Base-by-base conservation (phyloP, 2,797 vertebrate genomes). In the Rhinoraja longicauda region DNA sequence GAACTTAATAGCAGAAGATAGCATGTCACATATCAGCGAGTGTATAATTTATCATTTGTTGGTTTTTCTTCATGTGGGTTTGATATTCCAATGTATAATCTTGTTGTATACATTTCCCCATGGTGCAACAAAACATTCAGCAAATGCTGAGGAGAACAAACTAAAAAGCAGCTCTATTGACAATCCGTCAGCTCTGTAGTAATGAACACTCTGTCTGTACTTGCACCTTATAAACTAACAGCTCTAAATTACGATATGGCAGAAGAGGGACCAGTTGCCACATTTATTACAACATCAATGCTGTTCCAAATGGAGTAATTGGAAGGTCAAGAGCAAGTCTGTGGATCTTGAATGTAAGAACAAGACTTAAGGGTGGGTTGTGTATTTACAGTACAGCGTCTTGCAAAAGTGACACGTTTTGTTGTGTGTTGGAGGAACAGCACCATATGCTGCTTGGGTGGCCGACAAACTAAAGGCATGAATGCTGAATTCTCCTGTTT, bases 1-100 rank as follows among this genome's bases (percentile, higher is more conserved):
- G 95, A 97, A 97, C 98, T 98, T 99, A 99, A 98, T 97, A 98
- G 97, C 97, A 96, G 97, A 96, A 98, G 97, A 98, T 98, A 98
- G 97, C 97, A 95, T 97, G 98, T 97, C 97, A 98, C 97, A 97
- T 97, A 98, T 96, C 96, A 96, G 97, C 96, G 95, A 96, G 97
- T 96, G 96, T 96, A 97, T 97, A 98, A 98, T 99, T 98, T 98
- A 98, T 98, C 98, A 97, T 96, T 95, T 96, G 94, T 95, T 96
- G 95, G 94, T 96, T 95, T 95, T 93, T 94, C 93, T 93, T 95
- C 95, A 95, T 96, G 96, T 97, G 97, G 97, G 97, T 97, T 97
- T 96, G 97, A 97, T 97, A 97, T 97, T 97, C 97, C 95, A 96
- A 97, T 97, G 97, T 98, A 98, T 98, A 98, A 98, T 98, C 97